These are phyloP conservation scores for Zapus hudsonius DNA, from an alignment of 2,113 vertebrate genomes.

Conservation along the genomic window DNA sequence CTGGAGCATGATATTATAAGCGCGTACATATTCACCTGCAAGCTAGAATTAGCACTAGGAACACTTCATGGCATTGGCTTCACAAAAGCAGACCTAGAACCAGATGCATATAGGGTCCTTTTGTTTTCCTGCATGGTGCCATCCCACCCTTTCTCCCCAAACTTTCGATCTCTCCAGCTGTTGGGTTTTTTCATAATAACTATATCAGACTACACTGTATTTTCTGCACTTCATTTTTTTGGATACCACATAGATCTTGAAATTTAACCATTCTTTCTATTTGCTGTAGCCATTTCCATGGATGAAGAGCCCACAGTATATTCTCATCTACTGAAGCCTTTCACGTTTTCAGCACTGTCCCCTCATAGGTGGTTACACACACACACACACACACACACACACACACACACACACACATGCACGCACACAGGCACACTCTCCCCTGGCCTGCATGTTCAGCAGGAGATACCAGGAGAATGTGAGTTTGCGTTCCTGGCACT, in stretches of 20 bases:
- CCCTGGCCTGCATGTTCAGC: background rate
- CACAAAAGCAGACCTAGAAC: background rate
- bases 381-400: background rate
- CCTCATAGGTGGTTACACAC: background rate
- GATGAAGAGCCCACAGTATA: background rate
- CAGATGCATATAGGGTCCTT: background rate
- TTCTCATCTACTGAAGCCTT: background rate
- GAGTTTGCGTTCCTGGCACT: background rate
- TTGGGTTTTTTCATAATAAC: background rate
- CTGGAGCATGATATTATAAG: background rate
- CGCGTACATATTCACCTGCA: background rate
- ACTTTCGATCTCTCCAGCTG: background rate
- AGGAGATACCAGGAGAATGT: background rate
- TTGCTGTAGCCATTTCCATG: background rate
- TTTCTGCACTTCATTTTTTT: no score
- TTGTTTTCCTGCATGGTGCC: background rate
- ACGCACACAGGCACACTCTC: background rate
- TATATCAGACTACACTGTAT: background rate
- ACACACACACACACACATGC: background rate
- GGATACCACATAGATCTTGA: background rate
- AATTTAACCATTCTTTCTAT: background rate
- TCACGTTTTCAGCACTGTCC: background rate
- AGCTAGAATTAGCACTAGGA: background rate
- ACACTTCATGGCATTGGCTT: background rate
- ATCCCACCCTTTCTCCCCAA: background rate